Percentiles rank a stretch among this genome's conserved stretches.
phyloP scores from a whole-genome alignment of 2,888 invertebrate genomes.

The Furcula furcula region DNA sequence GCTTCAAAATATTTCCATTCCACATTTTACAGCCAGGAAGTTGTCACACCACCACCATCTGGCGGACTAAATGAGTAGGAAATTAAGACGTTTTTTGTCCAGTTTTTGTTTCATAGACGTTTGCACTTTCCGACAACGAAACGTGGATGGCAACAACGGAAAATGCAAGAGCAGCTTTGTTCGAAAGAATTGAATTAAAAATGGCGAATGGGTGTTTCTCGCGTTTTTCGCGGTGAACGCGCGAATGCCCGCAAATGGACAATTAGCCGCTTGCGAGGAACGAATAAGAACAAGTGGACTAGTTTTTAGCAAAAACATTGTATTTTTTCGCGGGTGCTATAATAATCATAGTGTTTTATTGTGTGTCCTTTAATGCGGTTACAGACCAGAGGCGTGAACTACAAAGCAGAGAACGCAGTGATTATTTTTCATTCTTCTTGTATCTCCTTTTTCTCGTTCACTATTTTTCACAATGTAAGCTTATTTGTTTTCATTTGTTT shows the following conservation, averaged over 20 bases:
- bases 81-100: slow-evolving; percentile 62
- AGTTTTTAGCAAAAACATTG: slow-evolving; percentile 46
- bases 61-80: slow-evolving; percentile 50
- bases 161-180: slow-evolving; percentile 70
- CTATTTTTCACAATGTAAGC: too few relatives aligned
- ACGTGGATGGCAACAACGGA: slow-evolving; percentile 47
- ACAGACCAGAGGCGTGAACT: background rate
- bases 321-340: slow-evolving; percentile 34
- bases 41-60: too few relatives aligned
- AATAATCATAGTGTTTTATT: slow-evolving; percentile 15
- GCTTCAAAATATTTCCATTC: too few relatives aligned
- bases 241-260: slow-evolving; percentile 74
- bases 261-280: slow-evolving; percentile 54
- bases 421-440: background rate
- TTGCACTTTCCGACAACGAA: slow-evolving; percentile 60
- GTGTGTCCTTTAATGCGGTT: slow-evolving; percentile 4
- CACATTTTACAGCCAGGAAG: too few relatives aligned
- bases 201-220: slow-evolving; percentile 61
- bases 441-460: too few relatives aligned
- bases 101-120: slow-evolving; percentile 63
- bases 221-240: slow-evolving; percentile 66
- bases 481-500: too few relatives aligned
- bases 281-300: slow-evolving; percentile 35
- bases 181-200: slow-evolving; percentile 76
- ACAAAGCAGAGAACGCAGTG: background rate